Evolutionary conservation across 2,113 vertebrate genomes (phyloP), one percentile per base, ranked within the genome.

Genomic region (Leucopsar rothschildi): DNA sequence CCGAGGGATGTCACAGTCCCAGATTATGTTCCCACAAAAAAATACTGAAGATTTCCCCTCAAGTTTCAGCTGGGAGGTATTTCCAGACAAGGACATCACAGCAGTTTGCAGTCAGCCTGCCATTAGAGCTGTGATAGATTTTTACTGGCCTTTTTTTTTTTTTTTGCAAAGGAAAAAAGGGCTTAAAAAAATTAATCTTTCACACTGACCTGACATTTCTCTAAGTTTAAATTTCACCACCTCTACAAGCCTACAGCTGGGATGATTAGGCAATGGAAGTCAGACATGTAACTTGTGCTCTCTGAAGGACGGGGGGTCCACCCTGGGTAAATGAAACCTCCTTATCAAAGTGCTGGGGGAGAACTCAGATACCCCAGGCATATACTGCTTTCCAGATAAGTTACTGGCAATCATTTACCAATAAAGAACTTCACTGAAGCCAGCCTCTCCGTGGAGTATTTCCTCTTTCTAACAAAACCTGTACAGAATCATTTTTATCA

Each of bases 361-460:
- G 85, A 79, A 35, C 49, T 64, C 52, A 72, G 70, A 60, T 37
- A 52, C 55, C 56, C 49, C 89, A 76, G 91, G 39, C 70, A 50
- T 4, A 56, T 2, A 49, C 84, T 69, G 91, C 91, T 53, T 15
- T 24, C 60, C 1, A 88, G 81, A 87, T 90, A 84, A 95, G n/a
- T 82, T 71, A 82, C 10, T 72, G 73, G 57, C 45, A 96, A 95
- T 91, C 92, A 92, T 87, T 96, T 28, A 95, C 87, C 77, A 91
- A 87, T 82, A 70, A 86, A 78, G 72, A 92, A 66, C 80, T 68
- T 80, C 90, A 86, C 44, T 64, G 52, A 47, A 70, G 47, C 42
- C 24, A 49, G 29, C 52, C 68, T 33, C 7, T 40, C 17, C 0
- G 5, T 10, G 35, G 14, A 35, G 25, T 10, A 40, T 29, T 86